Evolutionary conservation across 2,797 vertebrate species (phyloP).

Genomic region (Borostomias antarcticus): DNA sequence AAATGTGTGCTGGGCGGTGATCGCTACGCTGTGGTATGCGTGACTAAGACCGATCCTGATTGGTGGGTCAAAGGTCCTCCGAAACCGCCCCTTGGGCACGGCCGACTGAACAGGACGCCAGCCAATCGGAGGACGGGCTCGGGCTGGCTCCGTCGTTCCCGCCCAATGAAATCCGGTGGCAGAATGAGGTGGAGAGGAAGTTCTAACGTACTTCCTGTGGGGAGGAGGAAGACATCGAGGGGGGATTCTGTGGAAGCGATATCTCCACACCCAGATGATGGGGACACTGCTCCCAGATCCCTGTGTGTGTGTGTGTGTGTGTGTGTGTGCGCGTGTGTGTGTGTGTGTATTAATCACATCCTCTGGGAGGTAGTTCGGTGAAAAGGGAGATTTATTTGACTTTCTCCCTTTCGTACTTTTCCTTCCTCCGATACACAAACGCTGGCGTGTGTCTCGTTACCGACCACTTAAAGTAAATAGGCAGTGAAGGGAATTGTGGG

Average conservation of each 20-base stretch:
- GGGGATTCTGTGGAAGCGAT: neutral
- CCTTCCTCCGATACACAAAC: too few relatives aligned
- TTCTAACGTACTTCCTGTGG: neutral
- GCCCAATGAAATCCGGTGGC: neutral
- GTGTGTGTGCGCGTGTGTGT: neutral
- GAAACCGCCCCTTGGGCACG: neutral
- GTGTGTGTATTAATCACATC: too few relatives aligned
- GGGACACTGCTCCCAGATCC: neutral
- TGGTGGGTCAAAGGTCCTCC: neutral
- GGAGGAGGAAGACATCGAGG: neutral
- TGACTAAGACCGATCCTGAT: neutral
- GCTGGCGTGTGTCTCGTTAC: too few relatives aligned
- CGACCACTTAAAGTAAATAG: too few relatives aligned
- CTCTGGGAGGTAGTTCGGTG: too few relatives aligned
- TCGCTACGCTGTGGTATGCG: neutral
- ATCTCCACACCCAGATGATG: neutral
- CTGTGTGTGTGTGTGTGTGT: neutral
- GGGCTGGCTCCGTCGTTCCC: neutral
- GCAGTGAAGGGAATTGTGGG: too few relatives aligned
- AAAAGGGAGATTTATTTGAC: too few relatives aligned
- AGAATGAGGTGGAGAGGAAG: neutral
- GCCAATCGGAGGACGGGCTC: constrained; percentile 1
- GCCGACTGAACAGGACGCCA: neutral
- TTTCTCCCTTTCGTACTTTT: too few relatives aligned
- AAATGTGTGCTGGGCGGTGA: too few relatives aligned